These are phyloP conservation scores for Labeo catla DNA, from an alignment of 2,113 vertebrate species.

Conservation along the genomic window DNA sequence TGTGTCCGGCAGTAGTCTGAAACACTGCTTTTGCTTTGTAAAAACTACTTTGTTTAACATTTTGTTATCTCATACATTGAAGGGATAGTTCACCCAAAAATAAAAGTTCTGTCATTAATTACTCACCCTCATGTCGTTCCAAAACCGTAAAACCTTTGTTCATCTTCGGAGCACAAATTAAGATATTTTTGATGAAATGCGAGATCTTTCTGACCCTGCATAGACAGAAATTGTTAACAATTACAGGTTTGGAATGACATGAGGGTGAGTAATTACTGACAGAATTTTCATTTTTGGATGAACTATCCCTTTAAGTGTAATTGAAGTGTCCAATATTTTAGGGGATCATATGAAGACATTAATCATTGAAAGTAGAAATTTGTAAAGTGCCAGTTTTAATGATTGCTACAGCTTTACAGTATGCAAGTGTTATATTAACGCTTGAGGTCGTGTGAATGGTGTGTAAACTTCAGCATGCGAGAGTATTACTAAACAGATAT, in stretches of 20 bases:
- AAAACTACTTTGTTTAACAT: not conserved
- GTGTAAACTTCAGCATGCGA: constrained; percentile 5
- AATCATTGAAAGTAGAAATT: not conserved
- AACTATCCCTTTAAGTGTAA: not conserved
- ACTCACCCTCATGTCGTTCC: no score
- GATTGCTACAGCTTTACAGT: not conserved
- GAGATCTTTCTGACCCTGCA: no score
- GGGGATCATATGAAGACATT: not conserved
- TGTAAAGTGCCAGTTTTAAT: not conserved
- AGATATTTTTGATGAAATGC: no score
- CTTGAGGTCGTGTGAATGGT: constrained; percentile 7
- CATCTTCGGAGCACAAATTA: no score
- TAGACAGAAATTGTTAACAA: no score
- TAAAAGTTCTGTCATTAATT: no score
- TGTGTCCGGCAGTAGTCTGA: not conserved
- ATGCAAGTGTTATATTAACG: not conserved
- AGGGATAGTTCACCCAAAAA: no score
- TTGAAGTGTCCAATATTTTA: not conserved
- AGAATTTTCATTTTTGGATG: no score
- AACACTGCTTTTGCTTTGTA: not conserved
- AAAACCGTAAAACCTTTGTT: no score
- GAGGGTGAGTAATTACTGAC: no score
- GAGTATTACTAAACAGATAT: not conserved
- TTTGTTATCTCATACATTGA: not conserved
- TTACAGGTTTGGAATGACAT: no score